phyloP scores from a whole-genome alignment of 2,797 vertebrate genomes.

The Pygocentrus nattereri region DNA sequence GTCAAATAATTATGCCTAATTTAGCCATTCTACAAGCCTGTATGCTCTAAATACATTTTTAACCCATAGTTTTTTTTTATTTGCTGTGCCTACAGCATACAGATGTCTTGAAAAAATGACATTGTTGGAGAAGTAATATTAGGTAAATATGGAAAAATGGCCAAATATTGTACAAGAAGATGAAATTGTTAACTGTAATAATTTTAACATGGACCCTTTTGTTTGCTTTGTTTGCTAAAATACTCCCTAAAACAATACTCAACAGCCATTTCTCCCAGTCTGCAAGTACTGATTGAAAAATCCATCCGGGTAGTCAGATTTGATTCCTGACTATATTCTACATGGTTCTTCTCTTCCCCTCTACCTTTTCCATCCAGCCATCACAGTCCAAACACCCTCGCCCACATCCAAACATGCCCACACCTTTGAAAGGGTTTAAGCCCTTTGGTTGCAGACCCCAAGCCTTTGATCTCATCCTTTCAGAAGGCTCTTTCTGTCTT shows the following conservation, averaged over 20 bases:
- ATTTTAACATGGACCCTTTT: not conserved
- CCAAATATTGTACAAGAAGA: too few species aligned
- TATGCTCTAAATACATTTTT: too few species aligned
- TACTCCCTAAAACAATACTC: not conserved
- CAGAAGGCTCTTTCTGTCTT: conserved; percentile 73
- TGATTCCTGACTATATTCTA: too few species aligned
- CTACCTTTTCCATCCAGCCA: not conserved
- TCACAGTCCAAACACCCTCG: not conserved
- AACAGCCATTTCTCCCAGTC: not conserved
- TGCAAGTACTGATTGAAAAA: not conserved
- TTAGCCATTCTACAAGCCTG: too few species aligned
- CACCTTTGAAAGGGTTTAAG: conserved; percentile 70
- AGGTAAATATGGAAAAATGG: too few species aligned
- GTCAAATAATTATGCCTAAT: too few species aligned
- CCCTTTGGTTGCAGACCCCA: conserved; percentile 70
- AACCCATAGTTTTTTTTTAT: too few species aligned
- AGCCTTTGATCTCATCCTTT: conserved; percentile 80
- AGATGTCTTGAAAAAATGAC: too few species aligned
- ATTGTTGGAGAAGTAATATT: too few species aligned
- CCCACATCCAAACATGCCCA: not conserved
- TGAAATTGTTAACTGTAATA: not conserved
- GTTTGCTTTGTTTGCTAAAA: not conserved
- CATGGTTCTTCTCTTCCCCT: not conserved
- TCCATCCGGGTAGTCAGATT: not conserved
- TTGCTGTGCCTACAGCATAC: too few species aligned